Evolutionary conservation across 1,140 invertebrate species (phyloP), one percentile per base, ranked within the genome.

Genomic region (Proales similis): DNA sequence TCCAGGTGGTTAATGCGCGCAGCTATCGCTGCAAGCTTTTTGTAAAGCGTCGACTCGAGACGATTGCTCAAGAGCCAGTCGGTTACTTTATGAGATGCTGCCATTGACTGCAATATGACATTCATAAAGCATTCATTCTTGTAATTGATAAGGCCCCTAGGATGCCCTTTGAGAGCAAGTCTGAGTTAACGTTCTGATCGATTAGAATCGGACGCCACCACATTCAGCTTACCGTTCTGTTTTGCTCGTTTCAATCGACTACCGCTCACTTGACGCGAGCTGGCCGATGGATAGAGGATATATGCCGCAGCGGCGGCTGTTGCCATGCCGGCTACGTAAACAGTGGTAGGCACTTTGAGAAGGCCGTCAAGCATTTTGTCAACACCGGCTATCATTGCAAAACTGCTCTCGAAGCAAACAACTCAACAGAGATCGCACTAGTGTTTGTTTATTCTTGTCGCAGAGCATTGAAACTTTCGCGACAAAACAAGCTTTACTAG

Each of bases 71-170:
- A 26, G 9, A 57, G n/a, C 51, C 51, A 57, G 9, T 57, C 36
- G 29, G 51, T 57, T n/a, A 57, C 51, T 14, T 30, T 24, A 39
- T 42, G 29, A 9, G 51, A 57, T 27, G 51, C 39, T 7, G 51
- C 51, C 36, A 57, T 29, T 42, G 51, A 57, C 20, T 57, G 51
- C 17, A 57, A 42, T 29, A 57, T 57, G 4, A 57, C 51, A 17
- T 57, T 57, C 30, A 57, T 57, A 26, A 57, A 57, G 22, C 51
- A 57, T 57, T 57, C 51, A 14, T 57, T 57, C 45, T 57, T 57
- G 24, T 57, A 57, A 39, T 57, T 57, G n/a, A 57, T 57, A 9
- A 57, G 36, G 9, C 36, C 51, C 5, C 51, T 17, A 7, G 51
- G 51, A 26, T 14, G 45, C 7, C 19, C 19, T n/a, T 20, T 42